Evolutionary conservation across 2,888 invertebrate species (phyloP).

Genomic region (Aquatica leii): DNA sequence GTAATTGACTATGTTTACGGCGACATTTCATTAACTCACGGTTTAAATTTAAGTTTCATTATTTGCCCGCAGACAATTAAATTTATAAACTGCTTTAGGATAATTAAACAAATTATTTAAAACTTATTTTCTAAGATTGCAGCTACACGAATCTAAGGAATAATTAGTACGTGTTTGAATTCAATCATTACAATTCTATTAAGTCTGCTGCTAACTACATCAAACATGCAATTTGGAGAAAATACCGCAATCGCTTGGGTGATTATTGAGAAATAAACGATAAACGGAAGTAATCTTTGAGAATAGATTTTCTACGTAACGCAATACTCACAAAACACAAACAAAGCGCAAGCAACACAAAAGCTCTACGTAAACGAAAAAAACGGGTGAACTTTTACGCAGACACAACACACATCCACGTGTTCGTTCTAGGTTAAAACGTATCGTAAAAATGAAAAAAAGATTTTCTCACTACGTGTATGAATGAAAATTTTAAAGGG

Average conservation of each 20-base stretch:
- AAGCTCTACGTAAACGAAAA: not conserved
- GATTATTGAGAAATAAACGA: conserved; percentile 49
- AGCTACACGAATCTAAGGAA: conserved; percentile 21
- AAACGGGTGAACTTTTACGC: not conserved
- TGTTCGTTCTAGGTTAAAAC: conserved; percentile 26
- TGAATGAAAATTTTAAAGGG: conserved; percentile 46
- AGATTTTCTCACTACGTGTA: conserved; percentile 25
- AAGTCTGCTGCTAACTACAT: conserved; percentile 57
- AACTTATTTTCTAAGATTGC: conserved; percentile 2
- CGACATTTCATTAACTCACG: conserved; percentile 46
- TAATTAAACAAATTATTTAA: not conserved
- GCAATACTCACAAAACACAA: conserved; percentile 9
- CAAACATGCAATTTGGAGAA: conserved; percentile 55
- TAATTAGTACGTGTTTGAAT: conserved; percentile 41
- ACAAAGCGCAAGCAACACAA: not conserved
- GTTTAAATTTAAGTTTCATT: conserved; percentile 41
- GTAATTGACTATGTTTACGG: conserved; percentile 46
- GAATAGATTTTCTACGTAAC: no score
- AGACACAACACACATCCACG: conserved; percentile 25
- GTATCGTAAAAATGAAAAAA: conserved; percentile 32
- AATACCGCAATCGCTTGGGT: conserved; percentile 55
- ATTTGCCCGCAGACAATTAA: conserved; percentile 24
- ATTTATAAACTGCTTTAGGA: conserved; percentile 3
- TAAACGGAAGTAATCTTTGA: conserved; percentile 27
- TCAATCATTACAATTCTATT: conserved; percentile 55